These are phyloP conservation scores for Oryzias melastigma DNA, from an alignment of 2,113 vertebrate species.

Conservation along the genomic window DNA sequence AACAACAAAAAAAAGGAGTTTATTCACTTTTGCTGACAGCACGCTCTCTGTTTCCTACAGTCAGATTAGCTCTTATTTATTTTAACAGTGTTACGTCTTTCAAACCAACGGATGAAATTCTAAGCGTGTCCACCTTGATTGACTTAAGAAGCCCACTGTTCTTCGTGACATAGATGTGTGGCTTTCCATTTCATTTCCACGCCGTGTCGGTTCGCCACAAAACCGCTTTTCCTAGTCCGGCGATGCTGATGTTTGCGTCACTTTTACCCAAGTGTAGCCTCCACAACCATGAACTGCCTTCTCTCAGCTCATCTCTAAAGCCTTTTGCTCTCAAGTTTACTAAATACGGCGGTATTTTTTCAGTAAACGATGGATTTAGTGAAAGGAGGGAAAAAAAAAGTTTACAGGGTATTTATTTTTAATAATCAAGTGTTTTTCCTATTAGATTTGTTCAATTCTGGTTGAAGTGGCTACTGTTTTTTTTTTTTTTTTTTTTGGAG, in stretches of 20 bases:
- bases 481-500: too few relatives aligned
- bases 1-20: constrained; percentile 5
- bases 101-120: constrained; percentile 11
- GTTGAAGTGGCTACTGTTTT: too few relatives aligned
- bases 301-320: constrained; percentile 14
- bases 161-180: too few relatives aligned
- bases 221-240: constrained; percentile 12
- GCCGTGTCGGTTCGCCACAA: constrained; percentile 36
- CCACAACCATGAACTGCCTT: constrained; percentile 56
- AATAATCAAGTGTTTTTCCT: too few relatives aligned
- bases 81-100: not conserved
- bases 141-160: too few relatives aligned
- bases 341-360: not conserved
- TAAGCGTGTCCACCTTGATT: not conserved
- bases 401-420: too few relatives aligned
- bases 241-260: constrained; percentile 24
- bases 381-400: too few relatives aligned
- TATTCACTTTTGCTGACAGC: constrained; percentile 28
- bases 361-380: not conserved
- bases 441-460: too few relatives aligned
- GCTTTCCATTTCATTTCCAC: constrained; percentile 34
- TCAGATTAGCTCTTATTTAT: constrained; percentile 19
- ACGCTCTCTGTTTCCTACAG: constrained; percentile 30
- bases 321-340: constrained; percentile 16
- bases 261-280: constrained; percentile 48